These are phyloP conservation scores for Henricia sp. DNA, from an alignment of 53 echinoderm and acorn worm species.

Conservation along the genomic window DNA sequence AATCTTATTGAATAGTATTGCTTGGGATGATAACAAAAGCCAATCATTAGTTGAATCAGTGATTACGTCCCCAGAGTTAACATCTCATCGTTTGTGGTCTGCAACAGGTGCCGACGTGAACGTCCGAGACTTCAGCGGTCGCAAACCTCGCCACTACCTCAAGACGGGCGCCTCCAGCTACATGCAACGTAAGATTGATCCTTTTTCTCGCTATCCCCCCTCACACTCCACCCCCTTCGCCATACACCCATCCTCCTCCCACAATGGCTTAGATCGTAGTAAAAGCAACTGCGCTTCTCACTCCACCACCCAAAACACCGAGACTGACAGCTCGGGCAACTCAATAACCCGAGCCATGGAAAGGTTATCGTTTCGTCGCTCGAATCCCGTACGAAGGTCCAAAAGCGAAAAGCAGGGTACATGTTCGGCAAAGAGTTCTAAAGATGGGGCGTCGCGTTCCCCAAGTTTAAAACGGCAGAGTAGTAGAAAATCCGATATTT, in stretches of 20 bases:
- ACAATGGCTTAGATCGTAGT: constrained; percentile 8
- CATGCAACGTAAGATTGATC: constrained; percentile 97
- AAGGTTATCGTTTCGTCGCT: constrained; percentile 46
- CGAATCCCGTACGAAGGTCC: constrained; percentile 12
- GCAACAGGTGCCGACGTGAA: constrained; percentile 88
- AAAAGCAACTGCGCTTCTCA: background rate
- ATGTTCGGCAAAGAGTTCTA: background rate
- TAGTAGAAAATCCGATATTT: constrained; percentile 28
- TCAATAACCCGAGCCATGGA: constrained; percentile 60
- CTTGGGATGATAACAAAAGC: too few species aligned
- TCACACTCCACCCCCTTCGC: constrained; percentile 5
- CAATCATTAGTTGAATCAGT: too few species aligned
- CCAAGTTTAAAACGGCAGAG: constrained; percentile 33
- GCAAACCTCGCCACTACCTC: constrained; percentile 93
- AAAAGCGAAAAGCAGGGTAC: constrained; percentile 46
- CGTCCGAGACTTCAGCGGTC: constrained; percentile 94
- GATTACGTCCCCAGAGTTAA: too few species aligned
- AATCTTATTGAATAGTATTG: too few species aligned
- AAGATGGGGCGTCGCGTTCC: background rate
- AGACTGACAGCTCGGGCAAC: constrained; percentile 26
- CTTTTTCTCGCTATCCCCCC: constrained; percentile 23
- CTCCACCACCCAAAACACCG: background rate
- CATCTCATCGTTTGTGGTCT: too few species aligned
- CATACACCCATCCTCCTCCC: constrained; percentile 2
- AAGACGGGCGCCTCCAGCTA: constrained; percentile 76